These are phyloP conservation scores for Nematolebias whitei DNA, from an alignment of 2,113 vertebrate species.

Conservation along the genomic window DNA sequence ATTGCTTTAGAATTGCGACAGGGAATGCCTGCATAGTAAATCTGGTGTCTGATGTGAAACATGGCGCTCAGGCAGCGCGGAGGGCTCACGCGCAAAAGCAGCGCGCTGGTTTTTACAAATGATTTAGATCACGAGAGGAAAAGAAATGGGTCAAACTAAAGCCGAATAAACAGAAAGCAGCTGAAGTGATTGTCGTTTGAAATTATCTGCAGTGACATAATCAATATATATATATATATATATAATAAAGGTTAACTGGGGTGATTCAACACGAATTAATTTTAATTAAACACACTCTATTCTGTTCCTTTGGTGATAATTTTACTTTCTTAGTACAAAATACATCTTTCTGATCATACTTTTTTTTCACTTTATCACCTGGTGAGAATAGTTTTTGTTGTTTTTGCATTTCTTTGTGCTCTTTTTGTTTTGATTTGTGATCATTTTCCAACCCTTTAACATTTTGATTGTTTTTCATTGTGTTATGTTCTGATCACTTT, in stretches of 20 bases:
- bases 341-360: background rate
- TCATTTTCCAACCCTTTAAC: too few relatives aligned
- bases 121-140: background rate
- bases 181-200: background rate
- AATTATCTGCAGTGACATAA: background rate
- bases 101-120: constrained; percentile 3
- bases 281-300: too few relatives aligned
- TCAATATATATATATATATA: too few relatives aligned
- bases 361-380: too few relatives aligned
- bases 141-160: constrained; percentile 15
- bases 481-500: too few relatives aligned
- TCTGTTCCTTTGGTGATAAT: too few relatives aligned
- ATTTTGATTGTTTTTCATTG: too few relatives aligned
- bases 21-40: constrained; percentile 21
- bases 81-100: background rate
- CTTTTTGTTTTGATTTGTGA: too few relatives aligned
- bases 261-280: background rate
- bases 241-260: background rate
- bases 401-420: too few relatives aligned
- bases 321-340: background rate
- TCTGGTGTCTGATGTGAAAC: background rate
- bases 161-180: constrained; percentile 1
- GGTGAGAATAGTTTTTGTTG: too few relatives aligned
- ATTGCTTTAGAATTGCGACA: constrained; percentile 19
- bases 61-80: constrained; percentile 2